A percentile compares a stretch with the other conserved stretches of the same genome.
phyloP scores from a whole-genome alignment of 2,888 invertebrate species.

The Tachina fera region DNA sequence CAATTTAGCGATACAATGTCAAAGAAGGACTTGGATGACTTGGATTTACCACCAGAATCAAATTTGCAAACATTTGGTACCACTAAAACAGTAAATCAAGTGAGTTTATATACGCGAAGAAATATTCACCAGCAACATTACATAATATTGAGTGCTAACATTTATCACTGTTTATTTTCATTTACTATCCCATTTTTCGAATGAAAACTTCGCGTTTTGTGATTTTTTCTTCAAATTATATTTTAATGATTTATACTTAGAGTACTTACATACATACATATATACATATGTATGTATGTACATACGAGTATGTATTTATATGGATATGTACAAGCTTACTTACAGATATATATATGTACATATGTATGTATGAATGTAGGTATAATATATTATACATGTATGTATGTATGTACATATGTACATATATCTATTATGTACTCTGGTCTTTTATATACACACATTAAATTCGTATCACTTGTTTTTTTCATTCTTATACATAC shows the following conservation, averaged over 20 bases:
- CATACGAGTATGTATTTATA: too few species aligned
- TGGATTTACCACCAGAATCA: constrained; percentile 53
- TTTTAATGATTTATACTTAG: constrained; percentile 28
- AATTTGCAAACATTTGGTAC: constrained; percentile 47
- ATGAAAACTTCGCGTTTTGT: neutral
- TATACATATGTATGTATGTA: neutral
- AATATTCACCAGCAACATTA: constrained; percentile 31
- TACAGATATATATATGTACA: too few species aligned
- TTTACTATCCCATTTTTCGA: constrained; percentile 15
- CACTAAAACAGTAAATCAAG: constrained; percentile 49
- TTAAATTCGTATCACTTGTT: too few species aligned
- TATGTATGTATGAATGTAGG: too few species aligned
- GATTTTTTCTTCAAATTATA: neutral
- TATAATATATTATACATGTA: too few species aligned
- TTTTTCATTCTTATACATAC: too few species aligned
- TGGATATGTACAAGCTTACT: too few species aligned
- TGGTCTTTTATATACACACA: too few species aligned
- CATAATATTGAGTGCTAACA: constrained; percentile 43
- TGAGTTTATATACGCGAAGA: constrained; percentile 31
- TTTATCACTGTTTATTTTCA: constrained; percentile 24
- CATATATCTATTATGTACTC: too few species aligned
- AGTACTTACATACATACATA: neutral
- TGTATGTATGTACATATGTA: neutral
- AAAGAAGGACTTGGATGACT: constrained; percentile 42
- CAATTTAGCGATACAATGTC: constrained; percentile 35